Evolutionary conservation across 2,888 invertebrate species (phyloP).

Genomic region (Drosophila diplacantha): DNA sequence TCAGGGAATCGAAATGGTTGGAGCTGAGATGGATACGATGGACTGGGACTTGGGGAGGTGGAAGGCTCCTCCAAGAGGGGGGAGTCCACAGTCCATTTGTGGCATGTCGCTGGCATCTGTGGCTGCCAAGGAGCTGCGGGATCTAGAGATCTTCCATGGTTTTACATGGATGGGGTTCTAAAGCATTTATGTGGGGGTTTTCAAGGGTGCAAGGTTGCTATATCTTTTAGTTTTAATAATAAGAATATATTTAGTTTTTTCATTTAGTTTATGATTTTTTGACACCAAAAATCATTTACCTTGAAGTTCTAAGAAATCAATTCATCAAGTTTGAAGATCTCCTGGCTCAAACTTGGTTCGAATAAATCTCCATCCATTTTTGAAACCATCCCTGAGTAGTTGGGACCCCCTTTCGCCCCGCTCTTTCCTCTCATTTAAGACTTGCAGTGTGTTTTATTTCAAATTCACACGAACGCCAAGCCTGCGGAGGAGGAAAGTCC

Average conservation of each 20-base stretch:
- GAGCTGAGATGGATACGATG: conserved; percentile 24
- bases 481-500: conserved; percentile 7
- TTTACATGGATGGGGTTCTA: neutral
- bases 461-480: conserved; percentile 61
- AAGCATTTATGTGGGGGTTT: neutral
- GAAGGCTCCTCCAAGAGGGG: neutral
- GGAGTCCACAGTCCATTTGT: conserved; percentile 64
- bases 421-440: neutral
- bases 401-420: conserved; percentile 1
- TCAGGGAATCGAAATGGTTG: conserved; percentile 16
- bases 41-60: conserved; percentile 2
- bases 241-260: too few relatives aligned
- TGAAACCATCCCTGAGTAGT: conserved; percentile 9
- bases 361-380: neutral
- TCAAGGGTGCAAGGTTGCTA: neutral
- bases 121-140: conserved; percentile 6
- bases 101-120: conserved; percentile 62
- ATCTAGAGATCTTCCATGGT: neutral
- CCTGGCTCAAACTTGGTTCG: neutral
- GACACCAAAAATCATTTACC: neutral
- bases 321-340: too few relatives aligned
- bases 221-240: neutral
- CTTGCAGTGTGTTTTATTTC: conserved; percentile 64
- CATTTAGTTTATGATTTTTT: neutral
- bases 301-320: too few relatives aligned